Evolutionary conservation across 2,113 vertebrate species (phyloP).

Genomic region (Osmerus mordax): DNA sequence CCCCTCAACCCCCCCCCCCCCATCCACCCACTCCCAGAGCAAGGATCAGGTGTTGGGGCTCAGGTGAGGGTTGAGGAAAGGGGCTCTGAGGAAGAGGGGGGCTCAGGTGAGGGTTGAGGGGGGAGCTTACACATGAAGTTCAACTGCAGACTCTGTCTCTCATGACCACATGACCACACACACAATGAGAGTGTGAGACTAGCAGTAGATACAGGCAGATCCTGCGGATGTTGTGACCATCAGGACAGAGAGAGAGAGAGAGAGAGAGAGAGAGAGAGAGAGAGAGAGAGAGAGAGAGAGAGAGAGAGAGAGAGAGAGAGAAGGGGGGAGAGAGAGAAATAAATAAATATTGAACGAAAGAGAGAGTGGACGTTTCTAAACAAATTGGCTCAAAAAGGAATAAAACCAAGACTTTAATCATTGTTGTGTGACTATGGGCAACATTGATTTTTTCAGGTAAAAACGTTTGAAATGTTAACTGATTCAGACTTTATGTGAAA

Average conservation of each 20-base stretch:
- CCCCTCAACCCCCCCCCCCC: slow-evolving; percentile 52
- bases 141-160: no score
- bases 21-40: slow-evolving; percentile 23
- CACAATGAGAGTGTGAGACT: not conserved
- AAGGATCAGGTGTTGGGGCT: slow-evolving; percentile 34
- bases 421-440: no score
- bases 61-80: not conserved
- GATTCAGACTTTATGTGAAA: no score
- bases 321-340: no score
- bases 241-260: no score
- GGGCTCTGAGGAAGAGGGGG: no score
- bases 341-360: not conserved
- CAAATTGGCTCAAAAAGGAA: not conserved
- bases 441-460: no score
- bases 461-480: no score
- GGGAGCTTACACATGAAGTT: slow-evolving; percentile 37
- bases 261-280: no score
- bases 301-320: no score
- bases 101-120: slow-evolving; percentile 47
- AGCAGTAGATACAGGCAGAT: not conserved
- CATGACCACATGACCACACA: not conserved
- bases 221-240: no score
- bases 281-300: not conserved
- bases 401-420: no score
- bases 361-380: not conserved